phyloP scores from a whole-genome alignment of 2,797 vertebrate species.

The Chelon labrosus region DNA sequence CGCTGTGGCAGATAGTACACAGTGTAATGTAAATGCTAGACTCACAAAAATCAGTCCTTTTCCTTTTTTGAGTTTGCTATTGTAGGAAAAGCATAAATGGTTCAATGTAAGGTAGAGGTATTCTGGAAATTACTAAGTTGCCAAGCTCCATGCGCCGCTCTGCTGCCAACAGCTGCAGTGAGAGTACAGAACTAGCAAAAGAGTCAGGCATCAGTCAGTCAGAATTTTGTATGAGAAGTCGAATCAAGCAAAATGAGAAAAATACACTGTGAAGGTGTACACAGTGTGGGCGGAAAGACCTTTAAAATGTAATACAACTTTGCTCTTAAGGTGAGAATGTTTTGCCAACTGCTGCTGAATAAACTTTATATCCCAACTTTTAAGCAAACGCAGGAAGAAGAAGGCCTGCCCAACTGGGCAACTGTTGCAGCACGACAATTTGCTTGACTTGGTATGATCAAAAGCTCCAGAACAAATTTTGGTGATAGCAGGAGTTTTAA shows the following conservation, averaged over 20 bases:
- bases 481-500: too few relatives aligned
- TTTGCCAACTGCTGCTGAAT: constrained; percentile 8
- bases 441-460: too few relatives aligned
- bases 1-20: too few relatives aligned
- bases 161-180: neutral
- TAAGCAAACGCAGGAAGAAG: neutral
- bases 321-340: neutral
- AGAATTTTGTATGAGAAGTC: neutral
- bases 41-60: too few relatives aligned
- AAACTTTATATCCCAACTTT: neutral
- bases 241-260: neutral
- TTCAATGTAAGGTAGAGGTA: neutral
- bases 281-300: neutral
- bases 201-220: neutral
- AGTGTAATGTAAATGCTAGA: too few relatives aligned
- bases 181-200: neutral
- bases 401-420: neutral
- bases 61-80: too few relatives aligned
- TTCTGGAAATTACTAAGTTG: neutral
- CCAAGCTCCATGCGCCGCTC: neutral
- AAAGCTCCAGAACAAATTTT: neutral
- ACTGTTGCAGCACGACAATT: neutral
- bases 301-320: neutral
- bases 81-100: neutral
- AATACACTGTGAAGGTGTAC: neutral